Conservation (phyloP, 2,113 vertebrate species). For the Gasterosteus nipponicus region DNA sequence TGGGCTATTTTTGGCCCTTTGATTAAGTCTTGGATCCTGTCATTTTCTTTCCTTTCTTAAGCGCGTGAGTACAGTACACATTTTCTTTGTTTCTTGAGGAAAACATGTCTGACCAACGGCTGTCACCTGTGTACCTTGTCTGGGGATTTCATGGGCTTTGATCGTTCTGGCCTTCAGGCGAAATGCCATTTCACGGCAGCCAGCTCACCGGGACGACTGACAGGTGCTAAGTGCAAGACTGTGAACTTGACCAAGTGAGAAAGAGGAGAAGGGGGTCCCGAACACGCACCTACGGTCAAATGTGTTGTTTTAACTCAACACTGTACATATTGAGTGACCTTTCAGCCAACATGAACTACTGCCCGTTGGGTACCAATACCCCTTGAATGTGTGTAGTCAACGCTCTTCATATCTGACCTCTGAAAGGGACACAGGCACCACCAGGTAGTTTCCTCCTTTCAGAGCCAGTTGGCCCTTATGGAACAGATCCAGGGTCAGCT, state of each 20-base stretch:
- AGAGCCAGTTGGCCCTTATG: slow-evolving; percentile 93
- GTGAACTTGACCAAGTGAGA: slow-evolving; percentile 43
- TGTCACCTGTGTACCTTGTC: slow-evolving; percentile 10
- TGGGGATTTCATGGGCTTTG: slow-evolving; percentile 29
- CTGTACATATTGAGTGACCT: neutral
- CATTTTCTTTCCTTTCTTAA: slow-evolving; percentile 33
- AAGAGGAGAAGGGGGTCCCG: slow-evolving; percentile 9
- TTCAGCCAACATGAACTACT: neutral
- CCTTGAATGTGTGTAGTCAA: neutral
- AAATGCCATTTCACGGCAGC: slow-evolving; percentile 55
- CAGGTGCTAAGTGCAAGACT: slow-evolving; percentile 45
- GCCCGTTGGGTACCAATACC: neutral
- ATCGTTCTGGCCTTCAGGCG: slow-evolving; percentile 25
- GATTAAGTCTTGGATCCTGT: slow-evolving; percentile 41
- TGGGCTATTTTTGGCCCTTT: slow-evolving; percentile 45
- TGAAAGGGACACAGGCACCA: slow-evolving; percentile 93
- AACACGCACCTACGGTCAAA: slow-evolving; percentile 30
- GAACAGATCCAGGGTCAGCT: slow-evolving; percentile 95
- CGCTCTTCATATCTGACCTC: slow-evolving; percentile 77
- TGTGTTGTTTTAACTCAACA: slow-evolving; percentile 1
- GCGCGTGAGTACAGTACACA: neutral
- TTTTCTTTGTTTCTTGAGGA: slow-evolving; percentile 20
- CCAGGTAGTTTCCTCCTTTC: slow-evolving; percentile 96
- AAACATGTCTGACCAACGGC: slow-evolving; percentile 25
- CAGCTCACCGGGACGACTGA: slow-evolving; percentile 49